These are phyloP conservation scores for Eriocheir sinensis DNA, from an alignment of 1,140 invertebrate genomes.

Conservation along the genomic window DNA sequence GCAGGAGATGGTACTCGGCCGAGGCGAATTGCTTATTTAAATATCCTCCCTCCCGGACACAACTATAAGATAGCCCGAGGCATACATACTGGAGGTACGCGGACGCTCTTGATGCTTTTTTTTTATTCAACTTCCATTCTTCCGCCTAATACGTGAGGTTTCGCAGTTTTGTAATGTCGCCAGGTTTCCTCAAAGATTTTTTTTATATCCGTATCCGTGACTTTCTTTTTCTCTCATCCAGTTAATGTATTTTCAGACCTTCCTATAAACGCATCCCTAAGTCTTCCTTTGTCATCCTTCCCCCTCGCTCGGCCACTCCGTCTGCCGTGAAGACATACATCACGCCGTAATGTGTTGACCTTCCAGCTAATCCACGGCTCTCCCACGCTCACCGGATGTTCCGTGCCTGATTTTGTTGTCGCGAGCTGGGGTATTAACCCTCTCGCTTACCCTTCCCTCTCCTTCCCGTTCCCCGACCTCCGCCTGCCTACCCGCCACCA, in stretches of 20 bases:
- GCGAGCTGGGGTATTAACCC: conserved; percentile 29
- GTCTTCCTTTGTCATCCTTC: background rate
- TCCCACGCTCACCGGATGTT: conserved; percentile 60
- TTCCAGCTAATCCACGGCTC: conserved; percentile 38
- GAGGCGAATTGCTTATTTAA: conserved; percentile 46
- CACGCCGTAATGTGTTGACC: conserved; percentile 41
- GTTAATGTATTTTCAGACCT: background rate
- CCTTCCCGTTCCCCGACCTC: background rate
- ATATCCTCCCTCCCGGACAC: background rate
- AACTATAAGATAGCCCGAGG: background rate
- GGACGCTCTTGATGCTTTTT: background rate
- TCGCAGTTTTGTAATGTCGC: background rate
- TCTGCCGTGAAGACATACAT: conserved; percentile 43
- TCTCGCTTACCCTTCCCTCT: background rate
- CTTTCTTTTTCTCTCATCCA: background rate
- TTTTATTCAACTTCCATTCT: background rate
- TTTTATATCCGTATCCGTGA: background rate
- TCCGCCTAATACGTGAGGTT: background rate
- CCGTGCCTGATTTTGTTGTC: conserved; percentile 38
- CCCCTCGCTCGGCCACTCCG: conserved; percentile 2
- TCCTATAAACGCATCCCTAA: background rate
- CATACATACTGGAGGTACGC: background rate
- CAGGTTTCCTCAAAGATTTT: background rate
- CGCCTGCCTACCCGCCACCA: background rate
- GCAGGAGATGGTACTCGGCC: background rate